Evolutionary conservation across 2,113 vertebrate species (phyloP).

Genomic region (Chroicocephalus ridibundus): DNA sequence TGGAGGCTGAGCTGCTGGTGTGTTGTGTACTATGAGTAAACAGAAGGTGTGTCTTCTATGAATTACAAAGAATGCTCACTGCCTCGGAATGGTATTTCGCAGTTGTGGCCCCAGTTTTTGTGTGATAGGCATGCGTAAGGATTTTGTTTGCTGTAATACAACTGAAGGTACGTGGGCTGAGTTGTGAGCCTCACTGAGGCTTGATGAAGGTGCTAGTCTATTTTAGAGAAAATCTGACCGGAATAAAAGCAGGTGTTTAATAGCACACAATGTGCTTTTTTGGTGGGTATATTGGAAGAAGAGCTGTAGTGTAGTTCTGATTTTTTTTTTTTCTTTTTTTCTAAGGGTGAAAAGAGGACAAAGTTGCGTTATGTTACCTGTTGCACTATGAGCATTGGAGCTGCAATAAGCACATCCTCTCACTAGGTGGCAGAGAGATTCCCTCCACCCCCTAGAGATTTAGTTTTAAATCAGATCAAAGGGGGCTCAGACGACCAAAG

Average conservation of each 20-base stretch:
- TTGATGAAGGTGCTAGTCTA: neutral
- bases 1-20: neutral
- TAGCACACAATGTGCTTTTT: neutral
- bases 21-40: neutral
- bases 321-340: neutral
- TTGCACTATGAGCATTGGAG: neutral
- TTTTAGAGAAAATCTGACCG: neutral
- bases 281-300: neutral
- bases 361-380: rapidly evolving
- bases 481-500: neutral
- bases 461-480: neutral
- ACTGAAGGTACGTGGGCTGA: neutral
- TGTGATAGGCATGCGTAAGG: neutral
- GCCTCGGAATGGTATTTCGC: neutral
- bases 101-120: neutral
- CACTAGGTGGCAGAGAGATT: neutral
- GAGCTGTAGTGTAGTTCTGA: neutral
- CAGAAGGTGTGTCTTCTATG: neutral
- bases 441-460: neutral
- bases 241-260: neutral
- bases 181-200: neutral
- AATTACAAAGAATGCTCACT: neutral
- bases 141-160: neutral
- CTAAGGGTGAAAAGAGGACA: neutral
- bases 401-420: neutral